phyloP scores from a whole-genome alignment of 2,797 vertebrate genomes.

The Gymnoscopelus microlampas region DNA sequence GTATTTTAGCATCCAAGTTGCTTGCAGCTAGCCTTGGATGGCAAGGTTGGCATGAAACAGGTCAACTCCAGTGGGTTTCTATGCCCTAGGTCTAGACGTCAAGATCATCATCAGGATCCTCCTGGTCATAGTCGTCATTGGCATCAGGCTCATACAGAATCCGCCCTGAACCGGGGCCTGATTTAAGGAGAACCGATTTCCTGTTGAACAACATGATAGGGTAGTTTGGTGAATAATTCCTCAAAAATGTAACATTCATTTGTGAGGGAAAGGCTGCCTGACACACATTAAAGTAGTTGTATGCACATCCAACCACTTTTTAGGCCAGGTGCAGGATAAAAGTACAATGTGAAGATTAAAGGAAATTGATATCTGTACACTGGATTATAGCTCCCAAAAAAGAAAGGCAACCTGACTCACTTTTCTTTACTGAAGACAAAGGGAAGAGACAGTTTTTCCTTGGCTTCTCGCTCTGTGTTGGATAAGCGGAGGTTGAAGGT shows the following conservation, averaged over 20 bases:
- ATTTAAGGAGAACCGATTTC: conserved; percentile 81
- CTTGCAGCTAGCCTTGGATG: background rate
- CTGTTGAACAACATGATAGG: conserved; percentile 52
- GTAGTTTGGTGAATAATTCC: background rate
- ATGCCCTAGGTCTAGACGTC: conserved; percentile 73
- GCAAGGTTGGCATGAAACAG: conserved; percentile 5
- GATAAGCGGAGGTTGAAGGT: conserved; percentile 89
- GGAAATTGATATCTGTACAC: too few species aligned
- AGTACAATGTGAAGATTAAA: too few species aligned
- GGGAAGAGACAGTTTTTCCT: conserved; percentile 84
- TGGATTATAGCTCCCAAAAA: too few species aligned
- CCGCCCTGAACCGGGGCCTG: conserved; percentile 71
- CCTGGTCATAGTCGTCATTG: conserved; percentile 85
- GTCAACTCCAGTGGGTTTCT: conserved; percentile 7
- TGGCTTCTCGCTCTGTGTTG: conserved; percentile 81
- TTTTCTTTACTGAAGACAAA: conserved; percentile 90
- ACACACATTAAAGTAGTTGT: conserved; percentile 56
- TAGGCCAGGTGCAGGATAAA: too few species aligned
- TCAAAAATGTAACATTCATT: too few species aligned
- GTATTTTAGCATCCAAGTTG: too few species aligned
- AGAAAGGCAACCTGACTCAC: conserved; percentile 56
- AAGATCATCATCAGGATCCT: conserved; percentile 89
- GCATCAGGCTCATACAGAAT: conserved; percentile 85
- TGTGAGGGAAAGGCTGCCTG: background rate
- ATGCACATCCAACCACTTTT: background rate